Percentiles rank a stretch among this genome's conserved stretches.
Evolutionary conservation across 2,113 vertebrate genomes (phyloP).

Genomic region (Cyprinodon variegatus): DNA sequence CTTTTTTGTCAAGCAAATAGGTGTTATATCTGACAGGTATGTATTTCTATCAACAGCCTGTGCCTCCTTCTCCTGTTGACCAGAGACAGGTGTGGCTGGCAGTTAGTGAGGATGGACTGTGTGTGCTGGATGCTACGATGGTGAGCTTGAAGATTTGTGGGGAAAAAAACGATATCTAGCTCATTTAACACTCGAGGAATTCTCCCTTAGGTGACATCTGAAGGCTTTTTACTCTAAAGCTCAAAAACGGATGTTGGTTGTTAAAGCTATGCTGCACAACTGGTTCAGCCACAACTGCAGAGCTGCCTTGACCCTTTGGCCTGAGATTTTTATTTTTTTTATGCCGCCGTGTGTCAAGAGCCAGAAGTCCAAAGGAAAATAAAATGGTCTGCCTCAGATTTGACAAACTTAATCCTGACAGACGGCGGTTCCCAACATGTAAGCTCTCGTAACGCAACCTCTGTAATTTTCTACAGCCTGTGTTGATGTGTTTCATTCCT

Average conservation of each 20-base stretch:
- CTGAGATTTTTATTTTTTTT: slow-evolving; percentile 55
- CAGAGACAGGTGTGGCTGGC: slow-evolving; percentile 86
- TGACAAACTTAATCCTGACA: slow-evolving; percentile 42
- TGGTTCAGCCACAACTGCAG: slow-evolving; percentile 15
- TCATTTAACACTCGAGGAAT: slow-evolving; percentile 9
- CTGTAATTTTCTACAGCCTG: slow-evolving; percentile 67
- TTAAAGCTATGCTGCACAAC: slow-evolving; percentile 9
- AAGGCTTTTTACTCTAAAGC: slow-evolving; percentile 7
- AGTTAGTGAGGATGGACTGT: slow-evolving; percentile 89
- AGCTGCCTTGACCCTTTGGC: slow-evolving; percentile 43
- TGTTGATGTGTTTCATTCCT: slow-evolving; percentile 37
- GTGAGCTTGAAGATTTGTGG: slow-evolving; percentile 65
- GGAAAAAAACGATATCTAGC: not conserved
- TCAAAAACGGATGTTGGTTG: slow-evolving; percentile 19
- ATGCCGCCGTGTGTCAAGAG: slow-evolving; percentile 38
- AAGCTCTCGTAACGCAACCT: slow-evolving; percentile 47
- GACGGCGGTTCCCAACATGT: slow-evolving; percentile 40
- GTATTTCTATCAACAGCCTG: slow-evolving; percentile 72
- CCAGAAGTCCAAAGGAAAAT: slow-evolving; percentile 54
- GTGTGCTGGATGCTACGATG: slow-evolving; percentile 87
- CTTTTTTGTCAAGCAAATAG: not conserved
- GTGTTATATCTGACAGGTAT: not conserved
- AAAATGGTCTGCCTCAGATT: slow-evolving; percentile 42
- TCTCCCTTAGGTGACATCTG: not conserved
- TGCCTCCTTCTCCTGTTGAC: slow-evolving; percentile 80